Evolutionary conservation across 2,797 vertebrate genomes (phyloP).

Genomic region (Tragelaphus eurycerus): DNA sequence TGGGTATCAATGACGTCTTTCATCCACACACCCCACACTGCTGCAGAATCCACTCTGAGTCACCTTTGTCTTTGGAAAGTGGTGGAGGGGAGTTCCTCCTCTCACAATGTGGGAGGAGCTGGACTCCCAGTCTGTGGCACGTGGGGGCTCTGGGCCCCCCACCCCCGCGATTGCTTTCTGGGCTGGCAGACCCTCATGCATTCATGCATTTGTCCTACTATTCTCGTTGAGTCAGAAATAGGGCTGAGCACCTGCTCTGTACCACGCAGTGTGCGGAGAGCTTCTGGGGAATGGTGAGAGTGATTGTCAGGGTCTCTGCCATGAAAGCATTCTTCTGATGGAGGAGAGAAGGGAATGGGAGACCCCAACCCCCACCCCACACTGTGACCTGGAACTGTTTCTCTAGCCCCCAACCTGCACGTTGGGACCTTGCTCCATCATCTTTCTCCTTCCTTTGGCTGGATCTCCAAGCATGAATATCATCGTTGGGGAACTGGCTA

Average conservation of each 20-base stretch:
- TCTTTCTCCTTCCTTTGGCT: background rate
- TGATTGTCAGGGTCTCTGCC: background rate
- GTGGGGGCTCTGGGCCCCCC: background rate
- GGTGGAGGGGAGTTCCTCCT: background rate
- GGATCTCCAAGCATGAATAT: background rate
- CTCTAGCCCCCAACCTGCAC: fast-evolving
- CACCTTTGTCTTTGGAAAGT: background rate
- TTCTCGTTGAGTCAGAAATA: background rate
- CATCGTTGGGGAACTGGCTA: background rate
- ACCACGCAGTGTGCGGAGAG: no score
- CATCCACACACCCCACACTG: background rate
- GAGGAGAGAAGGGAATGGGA: background rate
- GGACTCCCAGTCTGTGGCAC: background rate
- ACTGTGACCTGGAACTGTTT: fast-evolving
- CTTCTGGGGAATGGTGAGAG: background rate
- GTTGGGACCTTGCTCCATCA: background rate
- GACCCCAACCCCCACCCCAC: background rate
- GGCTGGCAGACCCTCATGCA: background rate
- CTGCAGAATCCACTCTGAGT: background rate
- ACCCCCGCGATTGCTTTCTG: background rate
- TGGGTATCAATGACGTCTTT: background rate
- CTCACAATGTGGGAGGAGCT: background rate
- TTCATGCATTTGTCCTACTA: background rate
- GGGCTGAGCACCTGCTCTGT: background rate
- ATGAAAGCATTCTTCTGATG: background rate